Evolutionary conservation across 2,888 invertebrate species (phyloP), one percentile per base, ranked within the genome.

Genomic region (Synanthedon tipuliformis): DNA sequence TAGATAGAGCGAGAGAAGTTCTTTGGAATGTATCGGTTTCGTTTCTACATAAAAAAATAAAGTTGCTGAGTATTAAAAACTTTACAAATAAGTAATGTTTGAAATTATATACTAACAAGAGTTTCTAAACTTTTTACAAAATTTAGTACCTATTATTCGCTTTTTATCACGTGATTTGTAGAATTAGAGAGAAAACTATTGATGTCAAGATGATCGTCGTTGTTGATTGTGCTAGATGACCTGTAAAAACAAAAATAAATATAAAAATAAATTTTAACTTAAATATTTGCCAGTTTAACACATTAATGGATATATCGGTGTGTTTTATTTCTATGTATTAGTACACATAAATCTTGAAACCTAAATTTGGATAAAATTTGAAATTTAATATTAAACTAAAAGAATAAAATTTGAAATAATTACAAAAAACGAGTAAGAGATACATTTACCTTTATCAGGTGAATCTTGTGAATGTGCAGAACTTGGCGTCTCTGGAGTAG

Each of bases 401-500:
- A 23, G 23, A 5, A 23, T 23, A 23, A 23, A 23, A 23, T 23
- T 5, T 5, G 4, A 5, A 23, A 5, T 23, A 23, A 5, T 23
- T 5, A 23, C 5, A 4, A 23, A 23, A 23, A 23, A 23, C 4
- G 23, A 1, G 1, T 23, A 23, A 23, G 4, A 34, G 34, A 34
- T 34, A 10, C 34, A 10, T 50, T 61, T 64, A 78, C 78, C 75
- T 56, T 61, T 61, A 56, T 75, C 75, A 53, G 66, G 67, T 2
- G 63, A 65, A 15, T 57, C 57, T 50, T 64, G 66, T 2, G 66
- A 63, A 8, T 65, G 56, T 1, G 66, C 69, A 11, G 71, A 68
- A 59, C 71, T 69, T 11, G 75, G 69, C 1, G 64, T 54, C 27
- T 74, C 71, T 0, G 73, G 65, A 1, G 71, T 69, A 0, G 71